A percentile compares a stretch with the other conserved stretches of the same genome.
These are phyloP conservation scores for Nemapogon koenigi DNA, from an alignment of 2,888 invertebrate genomes.

Conservation along the genomic window DNA sequence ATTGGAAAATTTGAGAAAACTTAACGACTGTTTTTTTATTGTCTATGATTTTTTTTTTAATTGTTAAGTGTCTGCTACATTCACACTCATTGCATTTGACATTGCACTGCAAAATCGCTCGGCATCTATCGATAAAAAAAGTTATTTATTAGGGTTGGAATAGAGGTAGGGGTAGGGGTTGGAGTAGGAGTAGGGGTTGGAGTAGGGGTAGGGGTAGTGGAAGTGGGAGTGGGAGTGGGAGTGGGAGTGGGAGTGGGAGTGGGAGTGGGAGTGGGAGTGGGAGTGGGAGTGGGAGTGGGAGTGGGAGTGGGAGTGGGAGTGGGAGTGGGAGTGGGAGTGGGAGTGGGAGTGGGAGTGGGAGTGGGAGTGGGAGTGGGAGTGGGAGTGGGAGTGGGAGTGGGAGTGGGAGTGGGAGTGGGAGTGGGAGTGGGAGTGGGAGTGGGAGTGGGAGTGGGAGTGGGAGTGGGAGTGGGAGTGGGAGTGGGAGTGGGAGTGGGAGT, in stretches of 20 bases:
- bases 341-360: neutral
- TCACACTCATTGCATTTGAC: no score
- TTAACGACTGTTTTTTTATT: no score
- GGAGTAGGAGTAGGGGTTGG: no score
- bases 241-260: neutral
- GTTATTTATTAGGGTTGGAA: no score
- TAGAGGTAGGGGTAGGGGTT: neutral
- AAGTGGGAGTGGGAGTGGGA: neutral
- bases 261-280: neutral
- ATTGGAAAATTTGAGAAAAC: no score
- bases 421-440: neutral
- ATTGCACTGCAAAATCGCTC: no score
- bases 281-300: neutral
- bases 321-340: neutral
- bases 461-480: neutral
- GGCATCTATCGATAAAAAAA: no score
- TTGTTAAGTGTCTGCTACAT: no score
- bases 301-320: neutral
- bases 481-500: neutral
- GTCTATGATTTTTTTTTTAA: no score
- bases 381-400: neutral
- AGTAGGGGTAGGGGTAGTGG: no score
- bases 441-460: neutral
- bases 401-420: neutral
- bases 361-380: neutral